Percentiles rank a stretch among this genome's conserved stretches.
Conservation (phyloP, 2,113 vertebrate genomes). For the Recurvirostra avosetta region DNA sequence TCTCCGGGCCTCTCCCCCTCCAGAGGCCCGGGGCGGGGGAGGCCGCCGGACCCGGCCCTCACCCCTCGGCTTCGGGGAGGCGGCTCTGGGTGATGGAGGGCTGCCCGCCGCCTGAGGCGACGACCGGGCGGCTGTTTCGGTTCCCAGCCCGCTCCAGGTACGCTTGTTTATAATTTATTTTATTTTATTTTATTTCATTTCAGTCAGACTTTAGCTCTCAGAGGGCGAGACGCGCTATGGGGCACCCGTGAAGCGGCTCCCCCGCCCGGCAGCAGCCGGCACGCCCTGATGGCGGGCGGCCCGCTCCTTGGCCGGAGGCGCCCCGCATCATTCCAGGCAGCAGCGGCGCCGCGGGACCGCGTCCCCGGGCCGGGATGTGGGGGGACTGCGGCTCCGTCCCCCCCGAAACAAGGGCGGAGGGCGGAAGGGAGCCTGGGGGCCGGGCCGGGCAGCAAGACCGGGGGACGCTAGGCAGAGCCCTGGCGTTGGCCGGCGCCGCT, state of each 20-base stretch:
- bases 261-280: background rate
- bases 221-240: too few relatives aligned
- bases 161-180: too few relatives aligned
- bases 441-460: too few relatives aligned
- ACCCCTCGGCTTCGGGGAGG: too few relatives aligned
- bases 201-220: background rate
- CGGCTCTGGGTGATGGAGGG: background rate
- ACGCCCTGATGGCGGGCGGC: background rate
- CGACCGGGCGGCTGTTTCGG: background rate
- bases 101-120: background rate
- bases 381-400: too few relatives aligned
- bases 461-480: too few relatives aligned
- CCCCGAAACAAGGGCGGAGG: background rate
- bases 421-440: rapidly evolving
- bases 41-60: background rate
- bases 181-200: background rate
- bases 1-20: rapidly evolving
- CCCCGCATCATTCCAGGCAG: background rate
- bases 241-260: too few relatives aligned
- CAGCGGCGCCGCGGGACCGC: too few relatives aligned
- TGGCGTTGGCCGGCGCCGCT: too few relatives aligned
- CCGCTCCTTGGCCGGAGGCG: too few relatives aligned
- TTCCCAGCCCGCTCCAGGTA: background rate
- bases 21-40: too few relatives aligned
- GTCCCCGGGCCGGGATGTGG: too few relatives aligned